Evolutionary conservation across 2,888 invertebrate species (phyloP), one percentile per base, ranked within the genome.

Genomic region (Sycophila texana): DNA sequence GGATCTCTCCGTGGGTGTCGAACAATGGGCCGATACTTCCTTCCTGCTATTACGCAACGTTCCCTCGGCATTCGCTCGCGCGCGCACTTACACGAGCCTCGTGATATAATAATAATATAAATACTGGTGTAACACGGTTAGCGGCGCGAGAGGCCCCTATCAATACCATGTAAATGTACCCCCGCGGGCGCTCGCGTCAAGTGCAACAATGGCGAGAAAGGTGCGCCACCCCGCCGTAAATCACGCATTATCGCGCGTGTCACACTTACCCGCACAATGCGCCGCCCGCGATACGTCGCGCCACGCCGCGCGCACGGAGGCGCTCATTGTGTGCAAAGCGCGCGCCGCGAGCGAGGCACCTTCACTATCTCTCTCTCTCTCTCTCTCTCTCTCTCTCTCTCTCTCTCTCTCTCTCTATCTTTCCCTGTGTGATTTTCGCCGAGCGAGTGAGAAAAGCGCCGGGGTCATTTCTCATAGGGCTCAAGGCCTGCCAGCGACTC

Each of bases 241-340:
- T 79, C 78, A 74, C 70, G 63, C 58, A 49, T 79, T 65, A 72
- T 72, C 66, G 74, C 49, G 49, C 30, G 67, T 55, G 75, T 77
- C 66, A 60, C 76, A 57, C 72, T 67, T 74, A 49, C 47, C 14
- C 51, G 66, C 49, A 51, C 51, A 66, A 13, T 18, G 58, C 58
- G 58, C 13, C 58, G 58, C n/a, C 55, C 16, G 55, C 58, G n/a
- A 14, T 53, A 53, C 53, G 53, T 73, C 39, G 16, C 55, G 65
- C 53, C 57, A 14, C 53, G n/a, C 53, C 57, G 18, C 53, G n/a
- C 20, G 61, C 30, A 55, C 49, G 53, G 12, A 26, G 4, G 39
- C 66, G 66, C 18, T 79, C 71, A 79, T 75, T 79, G 79, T 79
- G 79, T 79, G 79, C 79, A 75, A 79, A 79, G 71, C 57, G 58